phyloP scores from a whole-genome alignment of 2,888 invertebrate species.

The Troides helena region DNA sequence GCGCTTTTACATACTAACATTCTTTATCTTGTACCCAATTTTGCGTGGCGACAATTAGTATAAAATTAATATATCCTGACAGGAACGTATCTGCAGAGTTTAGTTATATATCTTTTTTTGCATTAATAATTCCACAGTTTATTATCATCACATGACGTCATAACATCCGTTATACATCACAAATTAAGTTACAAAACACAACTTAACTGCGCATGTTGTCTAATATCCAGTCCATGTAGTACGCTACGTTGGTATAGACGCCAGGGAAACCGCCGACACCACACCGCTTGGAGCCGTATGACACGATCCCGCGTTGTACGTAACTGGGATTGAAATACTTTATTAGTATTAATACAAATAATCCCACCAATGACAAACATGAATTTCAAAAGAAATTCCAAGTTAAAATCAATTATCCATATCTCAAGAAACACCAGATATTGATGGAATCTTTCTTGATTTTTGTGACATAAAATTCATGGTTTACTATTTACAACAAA shows the following conservation, averaged over 20 bases:
- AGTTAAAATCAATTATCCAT: too few species aligned
- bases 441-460: too few species aligned
- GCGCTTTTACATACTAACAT: too few species aligned
- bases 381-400: too few species aligned
- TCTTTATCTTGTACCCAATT: too few species aligned
- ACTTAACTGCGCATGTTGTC: constrained; percentile 58
- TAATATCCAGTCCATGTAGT: constrained; percentile 82
- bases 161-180: constrained; percentile 25
- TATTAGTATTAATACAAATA: too few species aligned
- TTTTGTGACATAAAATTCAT: too few species aligned
- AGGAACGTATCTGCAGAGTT: not conserved
- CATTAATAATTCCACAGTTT: not conserved
- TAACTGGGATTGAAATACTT: constrained; percentile 40
- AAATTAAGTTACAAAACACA: constrained; percentile 7
- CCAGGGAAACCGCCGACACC: constrained; percentile 77
- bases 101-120: not conserved
- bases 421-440: too few species aligned
- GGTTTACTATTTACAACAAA: too few species aligned
- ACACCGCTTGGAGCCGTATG: constrained; percentile 77
- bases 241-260: constrained; percentile 79
- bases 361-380: too few species aligned
- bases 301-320: constrained; percentile 82
- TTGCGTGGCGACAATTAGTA: too few species aligned
- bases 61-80: too few species aligned
- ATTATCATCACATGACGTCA: not conserved